Percentiles rank a stretch among this genome's conserved stretches.
Evolutionary conservation across 1,140 invertebrate genomes (phyloP).

Genomic region (Drosophila miranda): DNA sequence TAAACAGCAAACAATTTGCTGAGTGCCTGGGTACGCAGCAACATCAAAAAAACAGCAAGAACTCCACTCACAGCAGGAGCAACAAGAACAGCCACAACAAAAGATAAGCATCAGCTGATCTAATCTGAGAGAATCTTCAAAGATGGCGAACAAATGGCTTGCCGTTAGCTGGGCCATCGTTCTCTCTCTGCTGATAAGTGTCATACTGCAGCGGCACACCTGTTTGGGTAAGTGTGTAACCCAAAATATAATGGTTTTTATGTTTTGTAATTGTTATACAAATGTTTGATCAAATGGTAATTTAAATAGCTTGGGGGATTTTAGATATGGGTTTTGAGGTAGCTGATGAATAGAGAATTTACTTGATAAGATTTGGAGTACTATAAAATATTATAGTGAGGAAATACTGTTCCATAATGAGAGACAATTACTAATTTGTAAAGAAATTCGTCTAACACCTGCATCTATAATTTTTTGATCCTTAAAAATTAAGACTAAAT

Average conservation of each 20-base stretch:
- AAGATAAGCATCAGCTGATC: slow-evolving; percentile 11
- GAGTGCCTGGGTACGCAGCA: slow-evolving; percentile 41
- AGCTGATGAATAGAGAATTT: too few species aligned
- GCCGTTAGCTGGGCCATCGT: slow-evolving; percentile 35
- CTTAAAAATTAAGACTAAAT: too few species aligned
- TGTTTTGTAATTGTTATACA: slow-evolving; percentile 33
- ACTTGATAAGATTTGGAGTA: too few species aligned
- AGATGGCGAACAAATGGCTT: slow-evolving; percentile 25
- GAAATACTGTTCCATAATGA: too few species aligned
- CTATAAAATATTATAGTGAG: too few species aligned
- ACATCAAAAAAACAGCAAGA: neutral
- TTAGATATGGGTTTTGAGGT: neutral
- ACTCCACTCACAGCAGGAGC: slow-evolving; percentile 12
- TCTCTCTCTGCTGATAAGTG: slow-evolving; percentile 37
- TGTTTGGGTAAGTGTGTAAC: slow-evolving; percentile 45
- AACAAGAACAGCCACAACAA: slow-evolving; percentile 7
- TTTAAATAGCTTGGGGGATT: slow-evolving; percentile 36
- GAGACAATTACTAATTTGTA: too few species aligned
- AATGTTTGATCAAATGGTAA: slow-evolving; percentile 37
- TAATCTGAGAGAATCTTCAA: slow-evolving; percentile 19
- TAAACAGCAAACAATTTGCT: slow-evolving; percentile 51
- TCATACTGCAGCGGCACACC: slow-evolving; percentile 37
- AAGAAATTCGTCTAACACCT: too few species aligned
- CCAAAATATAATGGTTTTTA: neutral
- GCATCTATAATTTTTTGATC: too few species aligned